Evolutionary conservation across 2,797 vertebrate species (phyloP).

Genomic region (Macropodus opercularis): DNA sequence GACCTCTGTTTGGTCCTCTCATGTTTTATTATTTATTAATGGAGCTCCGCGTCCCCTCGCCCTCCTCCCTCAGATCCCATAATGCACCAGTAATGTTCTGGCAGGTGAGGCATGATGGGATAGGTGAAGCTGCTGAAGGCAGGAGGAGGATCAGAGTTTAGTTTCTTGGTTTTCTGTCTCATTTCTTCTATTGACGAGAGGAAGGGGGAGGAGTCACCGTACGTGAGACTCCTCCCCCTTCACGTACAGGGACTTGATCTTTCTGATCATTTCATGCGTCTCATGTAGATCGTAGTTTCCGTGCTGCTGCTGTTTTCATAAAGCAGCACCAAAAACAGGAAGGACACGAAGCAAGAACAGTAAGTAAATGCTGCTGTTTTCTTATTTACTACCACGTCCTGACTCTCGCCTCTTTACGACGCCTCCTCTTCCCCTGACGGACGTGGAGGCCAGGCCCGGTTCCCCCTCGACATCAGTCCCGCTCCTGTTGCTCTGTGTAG

Average conservation of each 20-base stretch:
- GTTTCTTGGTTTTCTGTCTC: neutral
- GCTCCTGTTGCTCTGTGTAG: constrained; percentile 48
- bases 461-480: constrained; percentile 42
- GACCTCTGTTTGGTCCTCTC: constrained; percentile 80
- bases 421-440: constrained; percentile 58
- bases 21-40: constrained; percentile 82
- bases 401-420: constrained; percentile 33
- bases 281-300: too few species aligned
- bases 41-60: constrained; percentile 49
- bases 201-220: too few species aligned
- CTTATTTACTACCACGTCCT: constrained; percentile 63
- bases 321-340: too few species aligned
- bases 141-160: constrained; percentile 23
- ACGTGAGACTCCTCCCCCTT: too few species aligned
- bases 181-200: constrained; percentile 14
- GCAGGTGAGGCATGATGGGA: constrained; percentile 67
- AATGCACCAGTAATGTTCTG: constrained; percentile 78
- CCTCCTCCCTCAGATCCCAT: constrained; percentile 70
- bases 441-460: constrained; percentile 55
- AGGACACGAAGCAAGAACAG: too few species aligned
- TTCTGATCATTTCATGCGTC: too few species aligned
- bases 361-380: too few species aligned
- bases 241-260: too few species aligned
- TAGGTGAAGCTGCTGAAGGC: constrained; percentile 43
- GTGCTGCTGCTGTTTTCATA: too few species aligned